A percentile compares a stretch with the other conserved stretches of the same genome.
Conservation (phyloP, 1,140 invertebrate species). For the Rhopalosiphum padi region DNA sequence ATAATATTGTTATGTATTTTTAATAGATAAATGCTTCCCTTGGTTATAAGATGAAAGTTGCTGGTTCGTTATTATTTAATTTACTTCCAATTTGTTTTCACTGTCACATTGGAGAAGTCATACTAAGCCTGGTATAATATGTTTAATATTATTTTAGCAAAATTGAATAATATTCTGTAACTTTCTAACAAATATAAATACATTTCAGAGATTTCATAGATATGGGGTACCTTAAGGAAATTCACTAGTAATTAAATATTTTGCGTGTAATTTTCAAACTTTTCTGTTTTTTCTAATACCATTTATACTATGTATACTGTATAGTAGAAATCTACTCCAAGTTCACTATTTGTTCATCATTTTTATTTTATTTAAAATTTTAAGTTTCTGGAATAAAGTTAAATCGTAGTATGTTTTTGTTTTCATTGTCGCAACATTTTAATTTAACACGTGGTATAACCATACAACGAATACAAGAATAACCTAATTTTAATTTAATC, state of each 20-base stretch:
- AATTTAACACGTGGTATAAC: too few species aligned
- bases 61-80: background rate
- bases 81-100: background rate
- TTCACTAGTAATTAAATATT: background rate
- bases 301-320: background rate
- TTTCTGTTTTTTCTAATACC: background rate
- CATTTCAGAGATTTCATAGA: background rate
- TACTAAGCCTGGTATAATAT: background rate
- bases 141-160: background rate
- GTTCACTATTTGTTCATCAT: too few species aligned
- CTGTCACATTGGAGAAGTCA: conserved; percentile 18
- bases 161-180: background rate
- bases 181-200: background rate
- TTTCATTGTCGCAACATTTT: too few species aligned
- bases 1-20: background rate
- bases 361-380: too few species aligned
- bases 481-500: too few species aligned
- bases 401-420: too few species aligned
- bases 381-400: too few species aligned
- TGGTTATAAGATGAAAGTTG: conserved; percentile 4
- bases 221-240: background rate
- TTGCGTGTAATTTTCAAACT: background rate
- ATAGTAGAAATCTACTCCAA: background rate
- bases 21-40: background rate
- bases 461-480: too few species aligned